Evolutionary conservation across 2,113 vertebrate genomes (phyloP).

Genomic region (Ciconia boyciana): DNA sequence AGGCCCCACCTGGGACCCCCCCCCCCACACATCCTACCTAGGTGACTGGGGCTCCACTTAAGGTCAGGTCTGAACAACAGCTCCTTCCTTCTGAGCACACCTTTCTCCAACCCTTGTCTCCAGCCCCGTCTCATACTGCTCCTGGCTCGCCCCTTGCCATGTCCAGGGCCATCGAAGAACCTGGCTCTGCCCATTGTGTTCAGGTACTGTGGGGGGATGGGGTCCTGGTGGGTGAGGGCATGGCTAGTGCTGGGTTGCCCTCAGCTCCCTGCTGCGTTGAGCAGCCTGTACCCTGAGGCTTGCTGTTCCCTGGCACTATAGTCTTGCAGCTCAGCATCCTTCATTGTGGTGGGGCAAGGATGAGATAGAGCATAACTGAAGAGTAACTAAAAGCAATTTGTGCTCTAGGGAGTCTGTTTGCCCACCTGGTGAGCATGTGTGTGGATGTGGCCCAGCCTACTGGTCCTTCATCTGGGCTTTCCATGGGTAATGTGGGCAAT

Average conservation of each 20-base stretch:
- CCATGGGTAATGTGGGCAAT: neutral
- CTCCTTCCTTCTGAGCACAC: fast-evolving
- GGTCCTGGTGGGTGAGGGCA: fast-evolving
- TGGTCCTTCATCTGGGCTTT: neutral
- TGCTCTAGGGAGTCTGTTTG: neutral
- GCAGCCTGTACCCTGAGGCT: no score
- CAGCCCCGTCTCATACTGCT: neutral
- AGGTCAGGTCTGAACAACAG: fast-evolving
- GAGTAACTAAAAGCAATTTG: neutral
- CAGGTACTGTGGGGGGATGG: neutral
- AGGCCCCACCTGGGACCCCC: neutral
- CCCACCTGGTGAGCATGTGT: fast-evolving
- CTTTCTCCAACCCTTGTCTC: fast-evolving
- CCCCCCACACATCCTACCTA: neutral
- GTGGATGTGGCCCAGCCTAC: neutral
- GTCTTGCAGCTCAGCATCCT: neutral
- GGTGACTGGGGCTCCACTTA: neutral
- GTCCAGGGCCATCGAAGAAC: fast-evolving
- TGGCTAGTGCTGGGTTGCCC: neutral
- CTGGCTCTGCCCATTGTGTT: neutral
- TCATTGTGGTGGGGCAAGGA: fast-evolving
- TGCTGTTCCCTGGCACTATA: neutral
- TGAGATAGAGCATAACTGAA: fast-evolving
- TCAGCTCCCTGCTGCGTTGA: neutral
- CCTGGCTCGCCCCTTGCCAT: fast-evolving